Conservation (phyloP, 2,797 vertebrate species). For the Pagetopsis macropterus region DNA sequence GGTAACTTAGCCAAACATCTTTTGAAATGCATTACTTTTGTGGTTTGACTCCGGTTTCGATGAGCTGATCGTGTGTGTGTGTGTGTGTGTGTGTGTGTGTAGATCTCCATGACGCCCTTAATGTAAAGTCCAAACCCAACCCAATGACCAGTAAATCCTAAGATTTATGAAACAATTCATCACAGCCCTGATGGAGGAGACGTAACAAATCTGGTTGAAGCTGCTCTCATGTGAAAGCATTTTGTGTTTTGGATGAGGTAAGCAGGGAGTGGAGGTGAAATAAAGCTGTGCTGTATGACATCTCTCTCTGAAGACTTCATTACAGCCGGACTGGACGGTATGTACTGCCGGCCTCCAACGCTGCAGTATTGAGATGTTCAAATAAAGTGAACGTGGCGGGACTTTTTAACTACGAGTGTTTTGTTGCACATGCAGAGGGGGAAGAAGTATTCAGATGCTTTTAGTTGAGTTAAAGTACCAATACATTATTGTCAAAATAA, state of each 20-base stretch:
- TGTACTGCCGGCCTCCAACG: background rate
- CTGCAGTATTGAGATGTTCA: conserved; percentile 10
- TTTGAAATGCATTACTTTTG: background rate
- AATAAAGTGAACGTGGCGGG: conserved; percentile 8
- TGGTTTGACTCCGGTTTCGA: background rate
- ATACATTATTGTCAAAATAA: no score
- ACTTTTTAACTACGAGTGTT: no score
- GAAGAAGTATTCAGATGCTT: no score
- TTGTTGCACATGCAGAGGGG: no score
- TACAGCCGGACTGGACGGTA: conserved; percentile 18
- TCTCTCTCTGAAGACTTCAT: conserved; percentile 43
- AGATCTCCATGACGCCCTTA: background rate
- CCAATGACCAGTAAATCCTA: background rate
- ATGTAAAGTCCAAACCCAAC: background rate
- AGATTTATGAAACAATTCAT: background rate
- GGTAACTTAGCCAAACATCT: background rate
- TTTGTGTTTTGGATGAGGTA: conserved; percentile 28
- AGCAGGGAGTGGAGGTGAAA: conserved; percentile 31
- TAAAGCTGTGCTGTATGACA: conserved; percentile 31
- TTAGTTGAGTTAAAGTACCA: no score
- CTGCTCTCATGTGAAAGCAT: background rate
- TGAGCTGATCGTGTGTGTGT: background rate
- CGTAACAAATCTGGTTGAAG: conserved; percentile 9
- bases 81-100: background rate
- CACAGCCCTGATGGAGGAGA: conserved; percentile 19